Conservation (phyloP, 2,113 vertebrate species). For the Cynoglossus semilaevis region DNA sequence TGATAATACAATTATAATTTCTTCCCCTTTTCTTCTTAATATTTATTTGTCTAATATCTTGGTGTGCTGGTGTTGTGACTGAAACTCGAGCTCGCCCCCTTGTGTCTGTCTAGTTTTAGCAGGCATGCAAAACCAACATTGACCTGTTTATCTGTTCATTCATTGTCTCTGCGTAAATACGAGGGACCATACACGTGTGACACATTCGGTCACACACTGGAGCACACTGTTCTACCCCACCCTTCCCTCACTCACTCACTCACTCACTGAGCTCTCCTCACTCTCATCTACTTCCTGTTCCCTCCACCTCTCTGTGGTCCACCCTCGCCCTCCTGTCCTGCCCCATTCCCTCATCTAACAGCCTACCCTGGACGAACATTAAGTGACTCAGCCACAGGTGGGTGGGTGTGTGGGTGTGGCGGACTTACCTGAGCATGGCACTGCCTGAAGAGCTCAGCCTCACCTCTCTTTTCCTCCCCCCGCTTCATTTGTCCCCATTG, state of each 20-base stretch:
- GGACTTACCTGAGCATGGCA: conserved; percentile 77
- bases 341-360: conserved; percentile 80
- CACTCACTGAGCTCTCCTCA: conserved; percentile 52
- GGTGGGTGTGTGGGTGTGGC: conserved; percentile 82
- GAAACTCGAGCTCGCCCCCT: conserved; percentile 48
- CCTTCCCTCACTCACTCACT: conserved; percentile 46
- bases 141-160: not conserved
- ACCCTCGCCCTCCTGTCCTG: conserved; percentile 58
- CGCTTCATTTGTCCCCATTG: conserved; percentile 39
- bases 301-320: conserved; percentile 48
- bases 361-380: conserved; percentile 92
- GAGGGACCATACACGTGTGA: conserved; percentile 50
- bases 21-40: conserved; percentile 33
- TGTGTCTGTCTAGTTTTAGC: conserved; percentile 48
- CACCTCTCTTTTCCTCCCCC: conserved; percentile 37
- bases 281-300: conserved; percentile 44
- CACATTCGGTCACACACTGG: not conserved
- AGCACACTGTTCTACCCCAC: conserved; percentile 33
- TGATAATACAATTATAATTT: conserved; percentile 22
- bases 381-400: conserved; percentile 89
- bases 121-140: conserved; percentile 23
- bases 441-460: conserved; percentile 66
- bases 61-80: not conserved
- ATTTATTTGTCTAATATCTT: conserved; percentile 1
- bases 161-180: not conserved